Evolutionary conservation across 2,888 invertebrate genomes (phyloP).

Genomic region (Lasioglossum villosulum): DNA sequence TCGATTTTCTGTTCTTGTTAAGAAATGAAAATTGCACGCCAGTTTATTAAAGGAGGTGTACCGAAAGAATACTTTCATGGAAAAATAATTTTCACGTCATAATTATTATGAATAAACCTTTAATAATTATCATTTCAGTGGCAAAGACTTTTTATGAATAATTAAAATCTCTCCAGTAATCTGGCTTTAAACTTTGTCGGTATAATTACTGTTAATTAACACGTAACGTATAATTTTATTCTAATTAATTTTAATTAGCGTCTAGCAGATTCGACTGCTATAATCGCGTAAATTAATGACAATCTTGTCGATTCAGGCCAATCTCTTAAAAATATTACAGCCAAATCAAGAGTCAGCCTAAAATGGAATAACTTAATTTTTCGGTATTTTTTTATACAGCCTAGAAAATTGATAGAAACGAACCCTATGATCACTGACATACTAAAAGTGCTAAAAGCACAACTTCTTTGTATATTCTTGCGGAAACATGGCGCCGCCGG

Average conservation of each 20-base stretch:
- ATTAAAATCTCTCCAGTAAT: not conserved
- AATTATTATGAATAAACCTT: not conserved
- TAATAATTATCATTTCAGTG: not conserved
- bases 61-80: not conserved
- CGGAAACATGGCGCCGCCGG: conserved; percentile 36
- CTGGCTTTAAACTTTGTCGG: not conserved
- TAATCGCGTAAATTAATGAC: not conserved
- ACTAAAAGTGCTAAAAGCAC: conserved; percentile 56
- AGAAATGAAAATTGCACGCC: not conserved
- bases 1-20: not conserved
- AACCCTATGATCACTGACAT: conserved; percentile 35
- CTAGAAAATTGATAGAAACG: not conserved
- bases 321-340: not conserved
- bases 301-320: not conserved
- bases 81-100: not conserved
- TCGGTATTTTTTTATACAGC: not conserved
- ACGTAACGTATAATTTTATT: not conserved
- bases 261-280: not conserved
- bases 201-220: not conserved
- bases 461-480: conserved; percentile 25
- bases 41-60: not conserved
- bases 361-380: not conserved
- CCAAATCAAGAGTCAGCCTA: not conserved
- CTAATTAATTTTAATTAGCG: not conserved
- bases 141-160: not conserved